Evolutionary conservation across 2,888 invertebrate genomes (phyloP), one percentile per base, ranked within the genome.

Genomic region (Hoplodrina blanda): DNA sequence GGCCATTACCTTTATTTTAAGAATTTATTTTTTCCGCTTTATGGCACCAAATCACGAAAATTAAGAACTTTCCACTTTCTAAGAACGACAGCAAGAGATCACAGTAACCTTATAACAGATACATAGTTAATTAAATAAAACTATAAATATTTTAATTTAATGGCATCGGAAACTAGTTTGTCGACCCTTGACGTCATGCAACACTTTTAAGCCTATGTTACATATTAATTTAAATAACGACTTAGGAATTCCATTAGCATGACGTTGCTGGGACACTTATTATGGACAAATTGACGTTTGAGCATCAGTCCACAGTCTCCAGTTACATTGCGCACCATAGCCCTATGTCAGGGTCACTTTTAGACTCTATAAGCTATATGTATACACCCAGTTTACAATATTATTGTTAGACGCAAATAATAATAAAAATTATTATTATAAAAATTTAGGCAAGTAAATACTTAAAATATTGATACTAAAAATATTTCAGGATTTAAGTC

Each of bases 21-120:
- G 62, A 62, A 62, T 46, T 46, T 15, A 2, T n/a, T 56, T 60
- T 61, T 65, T 33, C 25, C 19, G 52, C 44, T 19, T 57, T 49
- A 33, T 55, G 46, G 59, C 37, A 61, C 11, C 19, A 20, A 55
- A 46, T 50, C n/a, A 46, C 19, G 54, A 65, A 68, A 62, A 71
- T 52, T 70, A 74, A 73, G 65, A 81, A 82, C 83, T 87, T 86
- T 86, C 85, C 78, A 80, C 88, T 91, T 90, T 91, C 89, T 87
- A 88, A 79, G 64, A 73, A 68, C 70, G 62, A 67, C 62, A 74
- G 57, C 70, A 75, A 72, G 71, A 69, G 63, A 71, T 52, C 33
- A 37, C 30, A 55, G 50, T 52, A 78, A 73, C 69, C 62, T 62
- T 68, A 69, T 76, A 69, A 54, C 72, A 69, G 19, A 72, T 63